Evolutionary conservation across 2,113 vertebrate species (phyloP).

Genomic region (Macaca mulatta): DNA sequence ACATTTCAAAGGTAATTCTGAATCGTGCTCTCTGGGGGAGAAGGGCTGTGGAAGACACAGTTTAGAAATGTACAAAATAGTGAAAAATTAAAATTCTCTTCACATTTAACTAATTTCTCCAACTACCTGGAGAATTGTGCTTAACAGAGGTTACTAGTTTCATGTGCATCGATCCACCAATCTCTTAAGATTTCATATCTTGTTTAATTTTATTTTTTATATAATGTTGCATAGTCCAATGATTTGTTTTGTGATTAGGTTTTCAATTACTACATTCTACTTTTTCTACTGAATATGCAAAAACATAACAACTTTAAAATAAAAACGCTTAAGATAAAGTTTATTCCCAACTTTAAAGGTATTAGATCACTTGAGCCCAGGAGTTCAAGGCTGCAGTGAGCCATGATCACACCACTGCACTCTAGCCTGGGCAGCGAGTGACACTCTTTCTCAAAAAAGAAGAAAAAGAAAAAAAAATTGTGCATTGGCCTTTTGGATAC

Average conservation of each 20-base stretch:
- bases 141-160: not conserved
- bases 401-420: too few species aligned
- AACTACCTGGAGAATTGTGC: not conserved
- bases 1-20: not conserved
- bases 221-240: not conserved
- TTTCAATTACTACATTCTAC: not conserved
- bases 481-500: not conserved
- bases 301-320: slow-evolving; percentile 21
- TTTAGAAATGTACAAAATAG: slow-evolving; percentile 7
- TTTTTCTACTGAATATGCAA: not conserved
- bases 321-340: not conserved
- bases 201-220: slow-evolving; percentile 23
- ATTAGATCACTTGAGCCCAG: not conserved
- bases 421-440: too few species aligned
- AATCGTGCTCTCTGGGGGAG: not conserved
- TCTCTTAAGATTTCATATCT: not conserved
- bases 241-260: not conserved
- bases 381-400: too few species aligned
- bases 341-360: not conserved
- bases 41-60: not conserved
- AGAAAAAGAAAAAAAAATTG: not conserved
- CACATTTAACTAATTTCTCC: not conserved
- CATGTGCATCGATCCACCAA: too few species aligned
- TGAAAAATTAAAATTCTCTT: slow-evolving; percentile 15
- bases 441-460: too few species aligned